These are phyloP conservation scores for Pseudomyrmex sp. DNA, from an alignment of 1,140 invertebrate genomes.

Conservation along the genomic window DNA sequence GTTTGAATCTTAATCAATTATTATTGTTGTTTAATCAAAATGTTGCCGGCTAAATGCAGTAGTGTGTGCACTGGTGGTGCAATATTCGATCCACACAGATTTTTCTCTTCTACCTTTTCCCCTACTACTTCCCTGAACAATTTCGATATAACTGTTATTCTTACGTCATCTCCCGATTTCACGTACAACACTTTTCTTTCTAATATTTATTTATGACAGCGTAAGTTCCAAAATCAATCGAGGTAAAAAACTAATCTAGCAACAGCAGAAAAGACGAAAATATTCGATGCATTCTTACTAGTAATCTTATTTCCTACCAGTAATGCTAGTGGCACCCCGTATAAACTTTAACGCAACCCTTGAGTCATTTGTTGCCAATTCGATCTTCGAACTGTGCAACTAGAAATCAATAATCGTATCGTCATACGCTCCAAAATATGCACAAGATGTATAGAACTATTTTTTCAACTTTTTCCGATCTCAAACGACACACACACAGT, in stretches of 20 bases:
- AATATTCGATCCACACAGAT: slow-evolving; percentile 31
- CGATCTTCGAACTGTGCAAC: slow-evolving; percentile 15
- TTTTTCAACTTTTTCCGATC: no score
- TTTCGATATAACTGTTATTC: slow-evolving; percentile 4
- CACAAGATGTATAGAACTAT: not conserved
- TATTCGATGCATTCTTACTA: not conserved
- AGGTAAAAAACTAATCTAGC: not conserved
- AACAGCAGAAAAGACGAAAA: not conserved
- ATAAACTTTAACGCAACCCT: slow-evolving; percentile 1
- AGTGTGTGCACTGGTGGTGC: slow-evolving; percentile 24
- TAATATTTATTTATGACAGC: not conserved
- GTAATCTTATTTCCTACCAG: no score
- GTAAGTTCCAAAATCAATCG: not conserved
- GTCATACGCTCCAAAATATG: not conserved
- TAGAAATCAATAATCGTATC: not conserved
- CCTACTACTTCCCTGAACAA: not conserved
- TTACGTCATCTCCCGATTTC: not conserved
- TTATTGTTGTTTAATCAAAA: no score
- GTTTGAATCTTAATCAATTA: not conserved
- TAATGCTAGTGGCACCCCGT: not conserved
- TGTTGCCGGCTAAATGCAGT: slow-evolving; percentile 29
- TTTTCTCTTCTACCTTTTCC: slow-evolving; percentile 1
- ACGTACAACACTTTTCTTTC: not conserved
- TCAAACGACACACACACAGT: not conserved
- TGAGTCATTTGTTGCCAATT: slow-evolving; percentile 44